Evolutionary conservation across 2,797 vertebrate species (phyloP).

Genomic region (Morelia viridis): DNA sequence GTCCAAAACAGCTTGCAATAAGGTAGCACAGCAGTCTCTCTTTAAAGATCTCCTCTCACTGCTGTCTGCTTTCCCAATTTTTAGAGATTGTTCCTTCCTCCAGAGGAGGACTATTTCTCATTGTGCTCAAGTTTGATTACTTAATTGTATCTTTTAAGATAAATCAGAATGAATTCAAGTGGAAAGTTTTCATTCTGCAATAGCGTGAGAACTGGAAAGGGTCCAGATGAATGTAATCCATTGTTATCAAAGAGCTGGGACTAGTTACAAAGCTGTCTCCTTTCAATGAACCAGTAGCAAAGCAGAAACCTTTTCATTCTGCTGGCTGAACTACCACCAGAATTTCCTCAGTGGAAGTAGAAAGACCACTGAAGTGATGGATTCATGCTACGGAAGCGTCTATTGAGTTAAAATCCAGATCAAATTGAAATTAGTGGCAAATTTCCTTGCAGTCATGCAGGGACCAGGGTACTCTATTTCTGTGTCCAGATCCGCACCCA

Average conservation of each 20-base stretch:
- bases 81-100: constrained; percentile 47
- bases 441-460: not conserved
- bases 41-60: not conserved
- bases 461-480: not conserved
- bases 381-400: not conserved
- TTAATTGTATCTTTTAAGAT: constrained; percentile 12
- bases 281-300: not conserved
- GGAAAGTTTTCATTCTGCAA: constrained; percentile 26
- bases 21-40: constrained; percentile 39
- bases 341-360: not conserved
- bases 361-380: not conserved
- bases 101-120: constrained; percentile 46
- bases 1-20: constrained; percentile 42
- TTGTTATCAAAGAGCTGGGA: constrained; percentile 1
- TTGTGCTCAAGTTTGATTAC: constrained; percentile 18
- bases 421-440: not conserved
- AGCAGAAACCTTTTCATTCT: not conserved
- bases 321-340: not conserved
- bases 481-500: not conserved
- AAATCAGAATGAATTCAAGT: constrained; percentile 33
- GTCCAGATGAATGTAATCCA: not conserved
- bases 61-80: constrained; percentile 30
- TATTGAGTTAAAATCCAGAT: not conserved
- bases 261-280: constrained; percentile 7
- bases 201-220: constrained; percentile 15